Percentiles rank a stretch among this genome's conserved stretches.
Conservation (phyloP, 1,140 invertebrate species). For the Papilio dardanus region DNA sequence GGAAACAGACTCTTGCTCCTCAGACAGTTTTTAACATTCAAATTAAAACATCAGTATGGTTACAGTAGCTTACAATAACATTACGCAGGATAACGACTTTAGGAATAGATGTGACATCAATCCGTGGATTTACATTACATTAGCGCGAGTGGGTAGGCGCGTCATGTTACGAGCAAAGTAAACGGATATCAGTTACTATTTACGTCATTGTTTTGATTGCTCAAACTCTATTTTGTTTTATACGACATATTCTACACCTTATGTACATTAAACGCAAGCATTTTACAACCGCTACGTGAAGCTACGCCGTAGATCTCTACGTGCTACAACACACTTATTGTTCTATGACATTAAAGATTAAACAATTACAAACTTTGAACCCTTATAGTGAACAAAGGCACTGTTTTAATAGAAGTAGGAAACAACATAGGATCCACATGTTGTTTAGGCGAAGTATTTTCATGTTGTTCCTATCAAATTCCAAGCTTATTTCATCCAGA, state of each 20-base stretch:
- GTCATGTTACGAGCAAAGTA: constrained; percentile 18
- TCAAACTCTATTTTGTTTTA: neutral
- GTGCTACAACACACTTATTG: too few species aligned
- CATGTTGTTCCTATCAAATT: neutral
- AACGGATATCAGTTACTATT: constrained; percentile 14
- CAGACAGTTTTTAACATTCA: too few species aligned
- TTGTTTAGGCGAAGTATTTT: neutral
- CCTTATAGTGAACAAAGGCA: neutral
- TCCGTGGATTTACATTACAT: constrained; percentile 16
- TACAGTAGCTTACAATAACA: too few species aligned
- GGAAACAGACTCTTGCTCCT: too few species aligned
- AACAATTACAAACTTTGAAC: neutral
- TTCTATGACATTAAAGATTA: neutral
- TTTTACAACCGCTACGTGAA: neutral
- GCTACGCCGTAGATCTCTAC: neutral
- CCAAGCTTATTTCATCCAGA: neutral
- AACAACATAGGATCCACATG: too few species aligned
- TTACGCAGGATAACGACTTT: neutral
- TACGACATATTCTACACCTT: neutral
- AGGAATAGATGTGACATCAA: neutral
- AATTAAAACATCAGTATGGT: too few species aligned
- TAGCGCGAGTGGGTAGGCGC: constrained; percentile 21
- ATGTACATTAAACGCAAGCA: neutral
- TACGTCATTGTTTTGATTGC: constrained; percentile 4
- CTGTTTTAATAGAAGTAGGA: neutral